These are phyloP conservation scores for Tetramorium alpestre DNA, from an alignment of 1,140 invertebrate species.

Conservation along the genomic window DNA sequence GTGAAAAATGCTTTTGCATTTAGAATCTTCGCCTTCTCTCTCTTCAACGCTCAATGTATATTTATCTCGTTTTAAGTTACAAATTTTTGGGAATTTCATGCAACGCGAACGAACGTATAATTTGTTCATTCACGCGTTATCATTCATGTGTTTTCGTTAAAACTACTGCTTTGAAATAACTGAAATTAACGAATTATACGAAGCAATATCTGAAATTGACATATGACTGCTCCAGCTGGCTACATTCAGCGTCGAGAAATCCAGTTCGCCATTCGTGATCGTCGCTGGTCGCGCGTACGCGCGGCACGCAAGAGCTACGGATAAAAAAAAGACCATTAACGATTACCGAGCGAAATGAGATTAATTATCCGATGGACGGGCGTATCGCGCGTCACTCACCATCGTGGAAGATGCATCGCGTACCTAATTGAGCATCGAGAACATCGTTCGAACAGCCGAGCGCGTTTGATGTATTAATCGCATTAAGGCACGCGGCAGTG, in stretches of 20 bases:
- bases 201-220: neutral
- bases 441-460: neutral
- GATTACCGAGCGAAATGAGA: constrained; percentile 3
- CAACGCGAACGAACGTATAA: too few species aligned
- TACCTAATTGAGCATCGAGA: constrained; percentile 51
- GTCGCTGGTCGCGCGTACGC: neutral
- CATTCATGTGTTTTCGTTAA: too few species aligned
- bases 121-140: too few species aligned
- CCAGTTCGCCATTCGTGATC: neutral
- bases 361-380: constrained; percentile 28
- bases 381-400: neutral
- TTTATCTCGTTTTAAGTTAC: too few species aligned
- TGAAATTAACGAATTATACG: neutral
- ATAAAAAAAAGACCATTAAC: neutral
- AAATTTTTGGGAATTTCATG: too few species aligned
- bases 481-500: constrained; percentile 22
- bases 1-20: neutral
- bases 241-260: neutral
- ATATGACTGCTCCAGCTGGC: neutral
- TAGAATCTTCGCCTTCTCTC: too few species aligned
- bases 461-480: constrained; percentile 32
- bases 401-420: constrained; percentile 13
- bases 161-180: neutral
- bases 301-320: neutral
- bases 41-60: too few species aligned